A percentile compares a stretch with the other conserved stretches of the same genome.
Conservation (phyloP, 2,113 vertebrate species). For the Eptesicus fuscus region DNA sequence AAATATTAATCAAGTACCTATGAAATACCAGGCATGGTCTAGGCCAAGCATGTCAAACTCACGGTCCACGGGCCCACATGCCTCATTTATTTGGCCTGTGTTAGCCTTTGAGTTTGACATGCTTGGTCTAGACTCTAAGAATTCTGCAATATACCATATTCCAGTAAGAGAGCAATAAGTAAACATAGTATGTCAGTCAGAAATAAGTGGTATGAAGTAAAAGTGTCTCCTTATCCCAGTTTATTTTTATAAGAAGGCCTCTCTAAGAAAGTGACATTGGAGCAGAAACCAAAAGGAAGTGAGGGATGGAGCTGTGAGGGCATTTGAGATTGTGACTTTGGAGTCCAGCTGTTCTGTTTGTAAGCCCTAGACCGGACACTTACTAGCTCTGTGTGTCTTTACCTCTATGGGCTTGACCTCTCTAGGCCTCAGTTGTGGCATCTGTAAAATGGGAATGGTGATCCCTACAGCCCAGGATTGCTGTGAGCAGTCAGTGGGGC, state of each 20-base stretch:
- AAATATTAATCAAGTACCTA: not conserved
- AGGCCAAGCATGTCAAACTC: too few species aligned
- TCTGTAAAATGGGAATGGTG: not conserved
- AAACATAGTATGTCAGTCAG: not conserved
- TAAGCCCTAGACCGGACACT: not conserved
- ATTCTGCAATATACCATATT: not conserved
- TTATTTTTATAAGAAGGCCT: not conserved
- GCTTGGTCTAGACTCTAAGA: not conserved
- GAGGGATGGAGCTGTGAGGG: not conserved
- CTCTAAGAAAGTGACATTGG: not conserved
- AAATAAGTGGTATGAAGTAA: not conserved
- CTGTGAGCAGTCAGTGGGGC: fast-evolving
- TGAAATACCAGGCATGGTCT: not conserved
- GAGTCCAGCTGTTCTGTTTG: not conserved
- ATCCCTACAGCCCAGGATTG: not conserved
- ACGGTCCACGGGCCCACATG: fast-evolving
- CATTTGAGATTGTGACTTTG: not conserved
- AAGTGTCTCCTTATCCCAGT: not conserved
- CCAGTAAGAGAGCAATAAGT: not conserved
- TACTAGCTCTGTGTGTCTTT: not conserved
- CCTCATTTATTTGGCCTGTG: too few species aligned
- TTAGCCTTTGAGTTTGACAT: too few species aligned
- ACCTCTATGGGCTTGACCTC: not conserved
- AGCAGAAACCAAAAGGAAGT: not conserved
- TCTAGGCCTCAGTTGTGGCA: not conserved